Conservation (phyloP, 2,888 invertebrate genomes). For the Xestoiulus laeticollis region DNA sequence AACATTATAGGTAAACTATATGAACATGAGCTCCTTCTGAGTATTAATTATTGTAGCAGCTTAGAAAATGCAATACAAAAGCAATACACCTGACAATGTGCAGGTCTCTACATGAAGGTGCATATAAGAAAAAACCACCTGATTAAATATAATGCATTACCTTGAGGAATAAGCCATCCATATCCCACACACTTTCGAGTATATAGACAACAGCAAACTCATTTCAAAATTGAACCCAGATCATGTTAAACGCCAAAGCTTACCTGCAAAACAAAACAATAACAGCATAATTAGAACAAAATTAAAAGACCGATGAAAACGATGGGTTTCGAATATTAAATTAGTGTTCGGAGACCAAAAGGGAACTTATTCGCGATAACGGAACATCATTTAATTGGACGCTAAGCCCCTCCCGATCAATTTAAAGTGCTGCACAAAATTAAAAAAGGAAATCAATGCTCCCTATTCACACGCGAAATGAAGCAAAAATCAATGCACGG, state of each 20-base stretch:
- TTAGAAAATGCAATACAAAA: no score
- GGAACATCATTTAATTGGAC: not conserved
- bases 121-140: no score
- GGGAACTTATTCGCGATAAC: not conserved
- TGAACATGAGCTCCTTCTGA: no score
- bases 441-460: not conserved
- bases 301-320: not conserved
- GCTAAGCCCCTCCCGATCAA: not conserved
- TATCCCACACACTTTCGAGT: no score
- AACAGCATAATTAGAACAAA: not conserved
- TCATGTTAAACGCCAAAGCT: not conserved
- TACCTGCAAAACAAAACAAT: conserved; percentile 31
- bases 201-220: not conserved
- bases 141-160: no score
- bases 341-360: conserved; percentile 6
- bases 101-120: no score
- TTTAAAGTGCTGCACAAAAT: not conserved
- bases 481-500: conserved; percentile 32
- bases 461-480: conserved; percentile 4
- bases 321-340: not conserved
- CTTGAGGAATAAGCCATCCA: not conserved
- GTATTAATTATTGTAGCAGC: no score
- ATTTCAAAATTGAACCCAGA: not conserved
- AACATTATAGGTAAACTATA: no score
- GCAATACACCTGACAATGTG: no score